Evolutionary conservation across 2,113 vertebrate genomes (phyloP).

Genomic region (Heptranchias perlo): DNA sequence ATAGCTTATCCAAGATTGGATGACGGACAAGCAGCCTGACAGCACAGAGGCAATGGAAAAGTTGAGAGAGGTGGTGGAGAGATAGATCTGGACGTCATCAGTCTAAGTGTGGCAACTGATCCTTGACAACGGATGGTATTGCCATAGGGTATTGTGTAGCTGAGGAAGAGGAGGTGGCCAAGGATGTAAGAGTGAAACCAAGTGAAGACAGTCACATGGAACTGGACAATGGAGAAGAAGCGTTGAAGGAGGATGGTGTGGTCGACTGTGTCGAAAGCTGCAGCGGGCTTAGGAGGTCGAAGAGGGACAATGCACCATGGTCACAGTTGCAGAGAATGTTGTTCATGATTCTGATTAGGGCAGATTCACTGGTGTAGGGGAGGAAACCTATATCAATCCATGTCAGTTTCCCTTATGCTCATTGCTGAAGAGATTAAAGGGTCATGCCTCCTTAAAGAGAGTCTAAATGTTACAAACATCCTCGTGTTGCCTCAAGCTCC

Average conservation of each 20-base stretch:
- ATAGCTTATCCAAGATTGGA: not conserved
- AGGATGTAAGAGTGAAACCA: not conserved
- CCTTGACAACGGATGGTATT: not conserved
- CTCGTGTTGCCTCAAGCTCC: not conserved
- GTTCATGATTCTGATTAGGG: not conserved
- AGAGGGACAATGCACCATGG: not conserved
- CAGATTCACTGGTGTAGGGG: not conserved
- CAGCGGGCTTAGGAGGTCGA: not conserved
- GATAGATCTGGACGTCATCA: not conserved
- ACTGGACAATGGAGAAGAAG: not conserved
- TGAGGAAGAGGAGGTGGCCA: not conserved
- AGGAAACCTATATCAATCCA: not conserved
- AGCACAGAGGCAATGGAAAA: not conserved
- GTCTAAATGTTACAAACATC: not conserved
- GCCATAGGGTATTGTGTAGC: not conserved
- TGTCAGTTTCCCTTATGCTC: not conserved
- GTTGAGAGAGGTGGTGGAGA: not conserved
- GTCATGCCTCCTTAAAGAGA: not conserved
- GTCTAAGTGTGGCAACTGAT: not conserved
- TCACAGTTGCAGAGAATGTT: not conserved
- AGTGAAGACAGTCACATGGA: not conserved
- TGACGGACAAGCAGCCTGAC: not conserved
- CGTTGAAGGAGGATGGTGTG: not conserved
- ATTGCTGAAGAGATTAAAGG: not conserved
- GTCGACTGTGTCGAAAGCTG: not conserved